phyloP scores from a whole-genome alignment of 2,888 invertebrate species.

The Sepiola atlantica region DNA sequence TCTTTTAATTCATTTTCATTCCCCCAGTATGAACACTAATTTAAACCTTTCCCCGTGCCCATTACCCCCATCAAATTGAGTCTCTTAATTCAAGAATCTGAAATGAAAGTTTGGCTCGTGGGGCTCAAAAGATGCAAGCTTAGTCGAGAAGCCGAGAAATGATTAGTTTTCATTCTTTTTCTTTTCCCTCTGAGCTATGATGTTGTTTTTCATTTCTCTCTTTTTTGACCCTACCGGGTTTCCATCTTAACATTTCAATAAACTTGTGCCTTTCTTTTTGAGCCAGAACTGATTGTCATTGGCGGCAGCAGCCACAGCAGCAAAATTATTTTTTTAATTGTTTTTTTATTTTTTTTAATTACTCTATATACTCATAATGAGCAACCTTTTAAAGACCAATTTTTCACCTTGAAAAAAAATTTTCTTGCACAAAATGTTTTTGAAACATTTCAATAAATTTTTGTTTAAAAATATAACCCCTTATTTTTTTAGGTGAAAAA shows the following conservation, averaged over 20 bases:
- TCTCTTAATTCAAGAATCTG: neutral
- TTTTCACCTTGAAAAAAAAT: too few species aligned
- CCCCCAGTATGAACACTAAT: neutral
- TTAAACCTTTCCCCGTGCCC: neutral
- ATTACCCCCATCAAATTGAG: neutral
- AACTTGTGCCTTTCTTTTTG: conserved; percentile 3
- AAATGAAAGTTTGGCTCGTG: neutral
- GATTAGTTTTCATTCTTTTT: neutral
- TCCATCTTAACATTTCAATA: neutral
- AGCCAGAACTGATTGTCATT: neutral
- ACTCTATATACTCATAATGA: too few species aligned
- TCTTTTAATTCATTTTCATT: neutral
- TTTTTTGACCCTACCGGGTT: neutral
- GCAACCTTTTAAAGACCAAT: too few species aligned
- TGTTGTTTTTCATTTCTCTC: neutral
- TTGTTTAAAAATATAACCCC: too few species aligned
- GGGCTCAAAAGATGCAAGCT: neutral
- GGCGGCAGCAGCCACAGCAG: neutral
- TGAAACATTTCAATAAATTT: too few species aligned
- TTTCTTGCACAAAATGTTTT: too few species aligned
- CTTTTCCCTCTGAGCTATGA: neutral
- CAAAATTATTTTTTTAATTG: neutral
- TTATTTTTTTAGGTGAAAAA: too few species aligned
- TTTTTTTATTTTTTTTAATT: neutral
- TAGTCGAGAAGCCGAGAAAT: neutral